phyloP scores from a whole-genome alignment of 2,113 vertebrate genomes.

The Triplophysa siluroides region DNA sequence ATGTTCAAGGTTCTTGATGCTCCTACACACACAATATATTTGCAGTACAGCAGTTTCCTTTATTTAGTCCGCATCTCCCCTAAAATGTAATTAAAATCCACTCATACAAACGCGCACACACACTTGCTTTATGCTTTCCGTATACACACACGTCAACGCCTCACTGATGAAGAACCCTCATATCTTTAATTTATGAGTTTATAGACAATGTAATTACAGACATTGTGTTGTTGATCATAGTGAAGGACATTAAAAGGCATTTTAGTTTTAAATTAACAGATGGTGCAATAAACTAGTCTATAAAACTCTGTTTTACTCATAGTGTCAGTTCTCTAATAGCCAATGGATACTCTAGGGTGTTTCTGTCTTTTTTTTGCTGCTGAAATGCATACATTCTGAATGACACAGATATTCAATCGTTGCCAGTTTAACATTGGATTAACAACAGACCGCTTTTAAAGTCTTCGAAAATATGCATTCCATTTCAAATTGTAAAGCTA shows the following conservation, averaged over 20 bases:
- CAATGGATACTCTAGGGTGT: not conserved
- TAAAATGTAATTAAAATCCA: not conserved
- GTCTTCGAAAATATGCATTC: too few relatives aligned
- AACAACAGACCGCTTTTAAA: too few relatives aligned
- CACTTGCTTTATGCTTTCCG: not conserved
- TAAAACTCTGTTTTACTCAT: too few relatives aligned
- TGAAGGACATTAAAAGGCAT: too few relatives aligned
- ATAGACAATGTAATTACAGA: too few relatives aligned
- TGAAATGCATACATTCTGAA: not conserved
- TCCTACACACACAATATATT: not conserved
- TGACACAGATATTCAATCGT: too few relatives aligned
- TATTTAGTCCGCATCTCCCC: not conserved
- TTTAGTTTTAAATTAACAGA: too few relatives aligned
- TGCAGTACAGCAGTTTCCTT: not conserved
- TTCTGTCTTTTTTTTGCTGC: not conserved
- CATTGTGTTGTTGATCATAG: too few relatives aligned
- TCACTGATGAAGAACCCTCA: not conserved
- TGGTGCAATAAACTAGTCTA: too few relatives aligned
- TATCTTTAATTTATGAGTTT: slow-evolving; percentile 1
- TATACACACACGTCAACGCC: not conserved
- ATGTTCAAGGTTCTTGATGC: slow-evolving; percentile 14
- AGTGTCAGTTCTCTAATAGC: not conserved
- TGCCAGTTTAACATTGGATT: too few relatives aligned
- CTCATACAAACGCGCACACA: slow-evolving; percentile 6
- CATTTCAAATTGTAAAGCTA: not conserved